A percentile compares a stretch with the other conserved stretches of the same genome.
Evolutionary conservation across 2,888 invertebrate genomes (phyloP).

Genomic region (Xylota segnis): DNA sequence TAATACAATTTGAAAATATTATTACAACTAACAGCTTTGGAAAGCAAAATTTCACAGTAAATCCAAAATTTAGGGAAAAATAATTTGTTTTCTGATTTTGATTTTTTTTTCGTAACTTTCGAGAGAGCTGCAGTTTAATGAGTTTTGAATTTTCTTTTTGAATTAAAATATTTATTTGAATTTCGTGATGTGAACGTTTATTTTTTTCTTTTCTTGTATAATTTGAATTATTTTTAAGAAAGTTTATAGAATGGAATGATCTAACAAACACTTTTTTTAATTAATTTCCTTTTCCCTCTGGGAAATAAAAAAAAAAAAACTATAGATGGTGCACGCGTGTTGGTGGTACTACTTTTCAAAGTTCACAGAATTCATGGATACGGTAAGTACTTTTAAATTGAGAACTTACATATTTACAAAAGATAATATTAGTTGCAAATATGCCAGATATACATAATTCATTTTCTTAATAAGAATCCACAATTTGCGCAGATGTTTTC

Average conservation of each 20-base stretch:
- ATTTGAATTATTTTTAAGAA: slow-evolving; percentile 33
- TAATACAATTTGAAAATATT: slow-evolving; percentile 10
- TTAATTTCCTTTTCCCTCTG: slow-evolving; percentile 17
- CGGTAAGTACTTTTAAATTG: slow-evolving; percentile 87
- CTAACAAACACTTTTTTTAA: slow-evolving; percentile 62
- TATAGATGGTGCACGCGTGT: slow-evolving; percentile 95
- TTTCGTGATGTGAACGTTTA: slow-evolving; percentile 42
- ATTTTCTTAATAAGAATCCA: background rate
- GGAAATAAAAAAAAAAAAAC: slow-evolving; percentile 33
- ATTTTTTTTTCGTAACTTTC: slow-evolving; percentile 77
- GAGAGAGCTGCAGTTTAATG: slow-evolving; percentile 81
- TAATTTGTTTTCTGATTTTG: slow-evolving; percentile 16
- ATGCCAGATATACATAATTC: background rate
- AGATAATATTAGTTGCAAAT: no score
- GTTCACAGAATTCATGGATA: slow-evolving; percentile 98
- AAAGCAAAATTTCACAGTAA: slow-evolving; percentile 25
- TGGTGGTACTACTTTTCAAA: slow-evolving; percentile 99
- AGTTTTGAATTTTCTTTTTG: slow-evolving; percentile 36
- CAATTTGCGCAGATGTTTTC: no score
- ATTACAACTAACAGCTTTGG: slow-evolving; percentile 54
- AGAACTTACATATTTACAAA: background rate
- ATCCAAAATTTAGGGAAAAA: slow-evolving; percentile 12
- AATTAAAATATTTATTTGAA: slow-evolving; percentile 19
- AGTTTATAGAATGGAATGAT: slow-evolving; percentile 60
- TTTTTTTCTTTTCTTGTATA: slow-evolving; percentile 30